A percentile compares a stretch with the other conserved stretches of the same genome.
Evolutionary conservation across 2,113 vertebrate species (phyloP).

Genomic region (Mustelus asterias): DNA sequence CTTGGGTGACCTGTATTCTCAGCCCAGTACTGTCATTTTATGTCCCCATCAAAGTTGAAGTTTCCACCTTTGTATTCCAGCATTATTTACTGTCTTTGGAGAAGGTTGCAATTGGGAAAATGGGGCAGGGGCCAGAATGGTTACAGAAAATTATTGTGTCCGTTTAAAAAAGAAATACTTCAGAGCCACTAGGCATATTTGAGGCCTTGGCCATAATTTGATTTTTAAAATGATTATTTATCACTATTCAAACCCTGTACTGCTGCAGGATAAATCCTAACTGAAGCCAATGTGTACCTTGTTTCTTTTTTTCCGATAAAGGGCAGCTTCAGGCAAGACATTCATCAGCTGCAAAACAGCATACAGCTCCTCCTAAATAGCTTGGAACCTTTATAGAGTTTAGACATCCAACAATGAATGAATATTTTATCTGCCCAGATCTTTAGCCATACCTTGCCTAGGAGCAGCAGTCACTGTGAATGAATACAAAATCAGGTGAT

Average conservation of each 20-base stretch:
- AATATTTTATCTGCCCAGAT: constrained; percentile 23
- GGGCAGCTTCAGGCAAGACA: constrained; percentile 19
- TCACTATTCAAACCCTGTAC: neutral
- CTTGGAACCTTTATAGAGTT: neutral
- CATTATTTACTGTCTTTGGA: neutral
- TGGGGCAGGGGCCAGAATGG: neutral
- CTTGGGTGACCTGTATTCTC: neutral
- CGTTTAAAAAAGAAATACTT: neutral
- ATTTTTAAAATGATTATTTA: neutral
- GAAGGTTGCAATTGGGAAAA: neutral
- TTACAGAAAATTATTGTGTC: neutral
- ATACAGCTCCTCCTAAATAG: neutral
- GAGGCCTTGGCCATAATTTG: neutral
- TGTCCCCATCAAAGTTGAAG: neutral
- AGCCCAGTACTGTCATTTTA: neutral
- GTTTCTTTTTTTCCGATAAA: neutral
- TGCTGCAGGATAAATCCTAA: neutral
- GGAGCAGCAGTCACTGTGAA: constrained; percentile 16
- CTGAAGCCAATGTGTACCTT: neutral
- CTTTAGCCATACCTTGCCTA: neutral
- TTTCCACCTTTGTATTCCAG: neutral
- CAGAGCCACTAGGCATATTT: neutral
- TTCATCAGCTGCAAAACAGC: neutral
- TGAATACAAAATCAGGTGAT: constrained; percentile 20
- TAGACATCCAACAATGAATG: constrained; percentile 17